Evolutionary conservation across 2,888 invertebrate species (phyloP), one percentile per base, ranked within the genome.

Genomic region (Seladonia tumulorum): DNA sequence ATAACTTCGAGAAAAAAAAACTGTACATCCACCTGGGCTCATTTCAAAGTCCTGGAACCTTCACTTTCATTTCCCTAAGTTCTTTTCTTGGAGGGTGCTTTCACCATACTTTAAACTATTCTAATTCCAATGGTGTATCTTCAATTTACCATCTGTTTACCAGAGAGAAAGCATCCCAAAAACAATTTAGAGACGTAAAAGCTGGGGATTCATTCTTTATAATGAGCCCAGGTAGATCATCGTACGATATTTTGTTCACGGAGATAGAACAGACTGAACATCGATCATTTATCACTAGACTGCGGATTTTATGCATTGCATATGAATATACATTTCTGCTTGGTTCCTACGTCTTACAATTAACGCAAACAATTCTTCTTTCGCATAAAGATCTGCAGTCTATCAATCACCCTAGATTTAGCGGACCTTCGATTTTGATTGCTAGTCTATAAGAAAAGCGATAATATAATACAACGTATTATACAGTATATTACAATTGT

Each of bases 401-500:
- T 53, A 53, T 22, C 1, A 8, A 53, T 53, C 29, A 63, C 16
- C 29, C 60, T 16, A 63, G 25, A 60, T 25, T 63, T 16, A 25
- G 25, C 16, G 63, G 16, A 29, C 63, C 63, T 63, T 63, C 16
- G 63, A 63, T 63, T 25, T 29, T 63, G 63, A 29, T 63, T 63
- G 63, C 63, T 25, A 29, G 7, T 29, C 63, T 35, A 35, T 39
- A 22, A 66, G 29, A 22, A 12, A 39, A 68, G 39, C 68, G 39
- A 68, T 25, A 63, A 29, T 39, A 68, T 68, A 35, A 39, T 22
- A 18, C 35, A 53, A 39, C 39, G 22, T 68, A 68, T 68, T 68
- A 18, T 68, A 68, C 68, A 68, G 22, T 68, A 68, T 68, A 68
- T 68, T 68, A 68, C 68, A 68, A 39, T 68, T 35, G 35, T 68